phyloP scores from a whole-genome alignment of 2,113 vertebrate genomes.

The Lipotes vexillifer region DNA sequence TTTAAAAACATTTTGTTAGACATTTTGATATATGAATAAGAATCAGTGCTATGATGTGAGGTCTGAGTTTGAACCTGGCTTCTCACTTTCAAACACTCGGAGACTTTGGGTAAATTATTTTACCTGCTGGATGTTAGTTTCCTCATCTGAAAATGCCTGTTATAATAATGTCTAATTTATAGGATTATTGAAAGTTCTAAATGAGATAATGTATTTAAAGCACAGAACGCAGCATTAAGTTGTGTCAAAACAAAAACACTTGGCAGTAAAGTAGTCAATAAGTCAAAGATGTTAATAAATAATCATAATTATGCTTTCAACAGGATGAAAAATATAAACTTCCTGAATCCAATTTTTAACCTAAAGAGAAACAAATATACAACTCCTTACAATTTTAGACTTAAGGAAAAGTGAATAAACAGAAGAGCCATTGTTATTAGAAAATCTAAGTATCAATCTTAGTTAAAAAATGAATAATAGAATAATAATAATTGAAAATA shows the following conservation, averaged over 20 bases:
- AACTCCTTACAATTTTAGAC: neutral
- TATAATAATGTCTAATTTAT: neutral
- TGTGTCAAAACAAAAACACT: neutral
- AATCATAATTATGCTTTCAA: neutral
- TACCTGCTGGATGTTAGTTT: neutral
- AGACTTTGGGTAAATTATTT: neutral
- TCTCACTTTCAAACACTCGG: neutral
- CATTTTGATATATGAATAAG: neutral
- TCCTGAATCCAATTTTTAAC: neutral
- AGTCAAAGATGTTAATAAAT: neutral
- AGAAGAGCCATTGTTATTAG: neutral
- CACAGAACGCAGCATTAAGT: neutral
- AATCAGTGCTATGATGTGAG: neutral
- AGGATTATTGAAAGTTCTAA: neutral
- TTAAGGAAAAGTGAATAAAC: neutral
- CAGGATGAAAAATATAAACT: conserved; percentile 16
- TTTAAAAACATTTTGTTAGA: neutral
- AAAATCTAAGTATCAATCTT: neutral
- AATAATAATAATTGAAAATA: neutral
- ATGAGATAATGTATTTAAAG: neutral
- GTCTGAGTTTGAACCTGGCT: neutral
- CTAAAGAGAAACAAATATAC: neutral
- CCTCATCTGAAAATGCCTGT: neutral
- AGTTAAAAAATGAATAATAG: neutral
- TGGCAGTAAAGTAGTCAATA: neutral